phyloP scores from a whole-genome alignment of 2,888 invertebrate genomes.

The Plutella xylostella region DNA sequence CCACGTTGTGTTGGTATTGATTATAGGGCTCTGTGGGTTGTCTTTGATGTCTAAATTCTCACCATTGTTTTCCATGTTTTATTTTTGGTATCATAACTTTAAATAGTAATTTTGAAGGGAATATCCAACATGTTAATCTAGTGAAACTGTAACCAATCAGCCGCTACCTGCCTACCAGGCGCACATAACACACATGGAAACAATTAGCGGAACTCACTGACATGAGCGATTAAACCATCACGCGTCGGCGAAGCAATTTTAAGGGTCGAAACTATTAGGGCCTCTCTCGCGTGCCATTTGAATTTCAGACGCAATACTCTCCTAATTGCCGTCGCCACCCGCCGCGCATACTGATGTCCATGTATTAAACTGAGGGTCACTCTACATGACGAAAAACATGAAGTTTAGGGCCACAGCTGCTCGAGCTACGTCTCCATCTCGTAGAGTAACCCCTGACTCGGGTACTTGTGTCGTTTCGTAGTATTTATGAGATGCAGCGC shows the following conservation, averaged over 20 bases:
- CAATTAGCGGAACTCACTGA: conserved; percentile 1
- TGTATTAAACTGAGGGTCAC: conserved; percentile 13
- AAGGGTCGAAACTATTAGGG: conserved; percentile 18
- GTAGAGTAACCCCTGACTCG: no score
- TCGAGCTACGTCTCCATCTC: no score
- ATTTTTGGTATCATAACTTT: no score
- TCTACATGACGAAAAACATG: no score
- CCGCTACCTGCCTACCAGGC: background rate
- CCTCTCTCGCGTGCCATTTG: conserved; percentile 30
- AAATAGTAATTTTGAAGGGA: no score
- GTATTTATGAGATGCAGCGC: conserved; percentile 1
- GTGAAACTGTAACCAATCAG: background rate
- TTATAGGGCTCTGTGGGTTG: background rate
- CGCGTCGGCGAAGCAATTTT: conserved; percentile 9
- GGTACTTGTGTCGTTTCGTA: background rate
- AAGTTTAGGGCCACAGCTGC: no score
- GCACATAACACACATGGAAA: background rate
- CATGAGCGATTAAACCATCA: conserved; percentile 16
- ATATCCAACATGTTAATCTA: background rate
- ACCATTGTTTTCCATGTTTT: background rate
- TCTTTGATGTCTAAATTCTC: background rate
- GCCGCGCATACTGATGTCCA: conserved; percentile 37
- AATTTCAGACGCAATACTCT: conserved; percentile 43
- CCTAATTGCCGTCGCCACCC: conserved; percentile 45
- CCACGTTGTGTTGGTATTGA: background rate